phyloP scores from a whole-genome alignment of 2,888 invertebrate species.

The Itoplectis maculator region DNA sequence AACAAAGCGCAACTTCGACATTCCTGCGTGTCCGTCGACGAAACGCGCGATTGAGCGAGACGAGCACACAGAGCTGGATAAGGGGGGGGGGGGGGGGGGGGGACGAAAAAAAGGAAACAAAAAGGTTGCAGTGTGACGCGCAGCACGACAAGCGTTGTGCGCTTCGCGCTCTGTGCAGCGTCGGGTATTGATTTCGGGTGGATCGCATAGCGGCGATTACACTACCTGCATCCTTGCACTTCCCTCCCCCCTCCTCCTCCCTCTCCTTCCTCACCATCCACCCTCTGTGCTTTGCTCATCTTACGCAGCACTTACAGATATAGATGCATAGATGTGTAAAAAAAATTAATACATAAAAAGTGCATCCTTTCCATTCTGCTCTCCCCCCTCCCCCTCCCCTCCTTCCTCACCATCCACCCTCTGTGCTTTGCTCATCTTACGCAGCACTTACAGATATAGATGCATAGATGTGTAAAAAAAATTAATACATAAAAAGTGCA shows the following conservation, averaged over 20 bases:
- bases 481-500: too few species aligned
- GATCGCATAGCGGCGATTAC: conserved; percentile 34
- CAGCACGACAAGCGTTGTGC: not conserved
- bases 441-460: too few species aligned
- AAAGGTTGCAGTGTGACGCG: not conserved
- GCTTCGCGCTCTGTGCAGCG: not conserved
- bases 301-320: not conserved
- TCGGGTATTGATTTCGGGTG: conserved; percentile 60
- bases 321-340: too few species aligned
- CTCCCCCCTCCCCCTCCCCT: too few species aligned
- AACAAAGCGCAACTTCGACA: conserved; percentile 4
- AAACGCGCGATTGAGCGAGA: not conserved
- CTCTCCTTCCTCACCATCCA: too few species aligned
- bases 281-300: too few species aligned
- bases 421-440: too few species aligned
- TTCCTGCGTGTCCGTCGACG: conserved; percentile 2
- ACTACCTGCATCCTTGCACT: conserved; percentile 36
- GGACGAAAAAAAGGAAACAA: not conserved
- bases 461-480: too few species aligned
- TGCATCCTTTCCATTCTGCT: too few species aligned
- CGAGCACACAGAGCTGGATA: too few species aligned
- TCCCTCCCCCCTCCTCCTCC: conserved; percentile 15
- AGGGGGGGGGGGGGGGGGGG: not conserved
- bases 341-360: too few species aligned
- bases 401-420: too few species aligned